Evolutionary conservation across 2,888 invertebrate genomes (phyloP), one percentile per base, ranked within the genome.

Genomic region (Smittia sp.): DNA sequence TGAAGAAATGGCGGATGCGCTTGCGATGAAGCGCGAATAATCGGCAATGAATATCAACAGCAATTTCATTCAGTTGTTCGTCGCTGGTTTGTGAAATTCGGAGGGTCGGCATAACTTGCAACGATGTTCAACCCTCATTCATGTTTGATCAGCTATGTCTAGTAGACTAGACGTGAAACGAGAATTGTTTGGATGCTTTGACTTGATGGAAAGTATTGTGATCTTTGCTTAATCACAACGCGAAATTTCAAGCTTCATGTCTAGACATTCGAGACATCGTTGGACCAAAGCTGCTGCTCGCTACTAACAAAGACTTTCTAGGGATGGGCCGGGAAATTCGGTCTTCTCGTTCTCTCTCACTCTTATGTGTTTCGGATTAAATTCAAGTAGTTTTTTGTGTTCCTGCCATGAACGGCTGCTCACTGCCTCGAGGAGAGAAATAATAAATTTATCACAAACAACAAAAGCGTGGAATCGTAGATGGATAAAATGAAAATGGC

Each of bases 371-470:
- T 39, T n/a, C 25, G 67, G 67, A 67, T 67, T 67, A 67, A 67
- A 67, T 67, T 67, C 67, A 41, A 67, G 67, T 67, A 67, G 67
- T 67, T 67, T 67, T 67, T 39, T 32, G 15, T 67, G 67, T 67
- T 67, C 18, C 11, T 67, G 66, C 39, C 22, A 22, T 67, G 24
- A 18, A 22, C 58, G 24, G 58, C 11, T 58, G 15, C 11, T 24
- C n/a, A n/a, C n/a, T n/a, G n/a, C n/a, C n/a, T n/a, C 58, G 22
- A 67, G 38, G 27, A 39, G 41, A 41, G 24, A 67, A 41, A 65
- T 38, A 67, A 67, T 66, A 66, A 67, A 67, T 67, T 67, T 67
- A 67, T 67, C 67, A 67, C 39, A 67, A 39, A 67, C 46, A 67
- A 66, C 27, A 66, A 38, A 18, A 66, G 20, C 22, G 25, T n/a